Evolutionary conservation across 2,797 vertebrate genomes (phyloP), one percentile per base, ranked within the genome.

Genomic region (Microctenopoma steveboyesi): DNA sequence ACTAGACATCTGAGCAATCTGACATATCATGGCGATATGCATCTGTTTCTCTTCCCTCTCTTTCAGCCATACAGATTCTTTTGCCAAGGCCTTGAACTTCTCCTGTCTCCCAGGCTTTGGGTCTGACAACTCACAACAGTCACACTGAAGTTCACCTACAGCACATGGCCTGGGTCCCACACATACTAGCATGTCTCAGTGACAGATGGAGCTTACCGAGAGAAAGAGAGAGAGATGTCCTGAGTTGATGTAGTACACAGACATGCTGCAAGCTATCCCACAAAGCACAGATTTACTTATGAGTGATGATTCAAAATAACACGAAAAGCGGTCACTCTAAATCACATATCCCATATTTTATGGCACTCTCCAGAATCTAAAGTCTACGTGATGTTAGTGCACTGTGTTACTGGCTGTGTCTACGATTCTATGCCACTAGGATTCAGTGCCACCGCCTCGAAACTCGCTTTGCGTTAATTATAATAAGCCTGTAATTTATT

Each of bases 161-260:
- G 42, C 6, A 14, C 42, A 77, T 64, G 72, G 78, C 57, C 60
- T 53, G 69, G 85, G 91, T 87, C 64, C 70, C 88, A 83, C 54
- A 78, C 64, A 70, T 84, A 81, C 85, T 77, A 69, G 79, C 69
- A 65, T 42, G 79, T 72, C 70, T 78, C 61, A 9, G 67, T 73
- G 74, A 89, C 92, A 92, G 91, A 92, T 90, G 92, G 91, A 85
- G 82, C 74, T 78, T 58, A 68, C 69, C 10, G 37, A 39, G 37
- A 39, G 37, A 70, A 57, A 62, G 69, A 54, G 51, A 65, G 63
- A 83, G 76, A 72, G 66, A 76, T 78, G 73, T 70, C 71, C 72
- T 84, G 74, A 82, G 75, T 89, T 81, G 86, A 85, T 75, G 60
- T 66, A 65, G 40, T 42, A 79, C 78, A 84, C 69, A 89, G 71